Evolutionary conservation across 2,797 vertebrate species (phyloP).

Genomic region (Eulemur rubriventer): DNA sequence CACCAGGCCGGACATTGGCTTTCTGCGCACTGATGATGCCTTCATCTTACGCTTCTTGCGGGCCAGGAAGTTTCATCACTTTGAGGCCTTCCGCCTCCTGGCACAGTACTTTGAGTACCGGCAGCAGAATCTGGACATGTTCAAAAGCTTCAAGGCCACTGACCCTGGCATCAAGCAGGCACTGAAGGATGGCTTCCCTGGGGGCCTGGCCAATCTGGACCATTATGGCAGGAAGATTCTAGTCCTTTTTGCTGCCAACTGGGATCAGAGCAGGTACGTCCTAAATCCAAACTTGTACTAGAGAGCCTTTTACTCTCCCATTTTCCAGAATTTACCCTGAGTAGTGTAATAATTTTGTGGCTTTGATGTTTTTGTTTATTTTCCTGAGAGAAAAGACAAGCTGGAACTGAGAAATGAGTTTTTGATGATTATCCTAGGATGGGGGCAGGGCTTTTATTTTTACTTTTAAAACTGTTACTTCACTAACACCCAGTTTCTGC

Average conservation of each 20-base stretch:
- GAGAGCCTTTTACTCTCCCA: background rate
- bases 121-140: constrained; percentile 99
- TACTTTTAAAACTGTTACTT: constrained; percentile 17
- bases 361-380: background rate
- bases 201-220: constrained; percentile 96
- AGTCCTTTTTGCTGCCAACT: constrained; percentile 98
- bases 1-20: constrained; percentile 98
- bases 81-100: constrained; percentile 97
- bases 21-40: constrained; percentile 97
- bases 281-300: background rate
- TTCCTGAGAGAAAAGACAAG: background rate
- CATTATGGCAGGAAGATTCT: constrained; percentile 98
- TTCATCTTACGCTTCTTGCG: constrained; percentile 98
- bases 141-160: constrained; percentile 99
- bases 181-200: constrained; percentile 97
- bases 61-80: constrained; percentile 98
- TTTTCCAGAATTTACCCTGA: constrained; percentile 14
- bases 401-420: background rate
- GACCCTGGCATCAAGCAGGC: constrained; percentile 99
- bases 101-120: constrained; percentile 99
- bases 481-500: background rate
- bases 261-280: constrained; percentile 99
- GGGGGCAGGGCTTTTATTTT: background rate
- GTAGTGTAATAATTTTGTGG: background rate
- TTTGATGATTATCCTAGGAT: background rate